Evolutionary conservation across 2,888 invertebrate genomes (phyloP), one percentile per base, ranked within the genome.

Genomic region (Aphrophora alni): DNA sequence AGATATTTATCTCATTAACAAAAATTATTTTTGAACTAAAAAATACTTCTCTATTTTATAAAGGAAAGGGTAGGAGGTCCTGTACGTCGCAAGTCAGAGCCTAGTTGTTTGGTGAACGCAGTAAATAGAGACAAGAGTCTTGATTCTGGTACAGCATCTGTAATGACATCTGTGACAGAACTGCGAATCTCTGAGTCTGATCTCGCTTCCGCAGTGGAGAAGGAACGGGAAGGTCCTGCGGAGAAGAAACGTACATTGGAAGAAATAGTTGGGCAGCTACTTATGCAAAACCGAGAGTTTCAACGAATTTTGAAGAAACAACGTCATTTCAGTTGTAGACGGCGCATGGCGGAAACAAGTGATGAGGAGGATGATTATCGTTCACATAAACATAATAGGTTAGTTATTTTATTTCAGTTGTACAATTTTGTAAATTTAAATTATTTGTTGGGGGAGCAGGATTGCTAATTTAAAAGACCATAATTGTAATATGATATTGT

Each of bases 221-320:
- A 77, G 33, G 51, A 44, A 12, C 80, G 77, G 21, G 38, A 26
- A 2, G 78, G 78, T n/a, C 72, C 75, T 25, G 83, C 81, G n/a
- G 85, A 84, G 82, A 86, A 85, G 83, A 90, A 91, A 86, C 93
- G 91, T 87, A 93, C 91, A 75, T 89, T 93, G 85, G 93, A 95
- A 88, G 91, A 95, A 88, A 93, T 97, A 74, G 95, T 97, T 75
- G 93, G 95, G 0, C 95, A 95, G 86, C 89, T 96, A 17, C 88
- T 97, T 5, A 93, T 95, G 92, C 94, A 95, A 87, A 95, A 94
- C 86, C 91, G 94, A 85, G 95, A 95, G 83, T 95, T 96, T 84
- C 94, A 95, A 84, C 93, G 94, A 83, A 90, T 95, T 70, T 89
- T 95, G 28, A 94, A 94, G 84, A 94, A 94, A 85, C 94, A 94